These are phyloP conservation scores for Andrena hattorfiana DNA, from an alignment of 2,888 invertebrate genomes.

Conservation along the genomic window DNA sequence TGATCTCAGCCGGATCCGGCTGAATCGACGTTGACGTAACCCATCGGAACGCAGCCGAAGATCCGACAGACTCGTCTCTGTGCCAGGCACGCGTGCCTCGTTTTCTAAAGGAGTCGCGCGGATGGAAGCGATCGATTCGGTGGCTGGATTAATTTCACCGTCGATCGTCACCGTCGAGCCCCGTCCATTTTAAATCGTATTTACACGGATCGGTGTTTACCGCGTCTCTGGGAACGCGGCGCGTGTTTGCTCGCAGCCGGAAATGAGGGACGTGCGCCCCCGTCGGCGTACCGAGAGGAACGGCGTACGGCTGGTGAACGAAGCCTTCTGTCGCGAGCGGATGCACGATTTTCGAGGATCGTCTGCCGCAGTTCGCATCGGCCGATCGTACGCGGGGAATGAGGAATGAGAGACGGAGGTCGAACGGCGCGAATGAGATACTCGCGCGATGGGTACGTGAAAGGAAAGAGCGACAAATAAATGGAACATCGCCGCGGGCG, in stretches of 20 bases:
- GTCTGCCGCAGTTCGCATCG: neutral
- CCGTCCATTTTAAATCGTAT: conserved; percentile 9
- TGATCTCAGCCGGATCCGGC: conserved; percentile 7
- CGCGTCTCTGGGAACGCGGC: conserved; percentile 38
- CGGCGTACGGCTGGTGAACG: conserved; percentile 21
- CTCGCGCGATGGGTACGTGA: too few relatives aligned
- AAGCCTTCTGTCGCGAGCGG: conserved; percentile 23
- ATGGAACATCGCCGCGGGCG: too few relatives aligned
- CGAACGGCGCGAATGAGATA: neutral
- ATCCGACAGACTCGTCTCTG: neutral
- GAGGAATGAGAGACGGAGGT: neutral
- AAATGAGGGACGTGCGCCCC: conserved; percentile 39
- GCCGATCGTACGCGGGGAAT: neutral
- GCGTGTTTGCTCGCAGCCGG: conserved; percentile 27
- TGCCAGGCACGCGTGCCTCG: conserved; percentile 20
- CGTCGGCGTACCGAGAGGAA: conserved; percentile 29
- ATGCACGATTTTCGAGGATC: conserved; percentile 45
- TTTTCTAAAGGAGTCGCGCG: conserved; percentile 19
- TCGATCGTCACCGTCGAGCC: neutral
- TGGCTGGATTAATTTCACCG: conserved; percentile 11
- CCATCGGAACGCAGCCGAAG: conserved; percentile 26
- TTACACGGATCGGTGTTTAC: conserved; percentile 9
- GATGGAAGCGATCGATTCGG: neutral
- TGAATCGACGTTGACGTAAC: conserved; percentile 14
- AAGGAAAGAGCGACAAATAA: too few relatives aligned